Conservation (phyloP, 2,113 vertebrate species). For the Saccopteryx leptura region DNA sequence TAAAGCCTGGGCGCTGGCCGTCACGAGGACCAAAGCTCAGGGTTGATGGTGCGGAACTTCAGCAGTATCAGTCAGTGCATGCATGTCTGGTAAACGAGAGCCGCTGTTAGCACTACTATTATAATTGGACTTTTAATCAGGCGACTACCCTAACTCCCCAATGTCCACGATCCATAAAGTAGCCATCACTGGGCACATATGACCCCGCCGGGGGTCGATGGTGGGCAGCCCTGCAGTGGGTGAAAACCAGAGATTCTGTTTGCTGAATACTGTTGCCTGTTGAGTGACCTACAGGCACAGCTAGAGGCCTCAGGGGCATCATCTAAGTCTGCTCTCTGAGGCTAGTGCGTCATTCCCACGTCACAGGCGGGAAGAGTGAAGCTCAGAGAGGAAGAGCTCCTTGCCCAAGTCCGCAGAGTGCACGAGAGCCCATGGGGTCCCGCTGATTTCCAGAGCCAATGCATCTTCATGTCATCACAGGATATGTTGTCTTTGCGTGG, state of each 20-base stretch:
- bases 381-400: neutral
- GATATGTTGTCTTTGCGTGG: accelerated
- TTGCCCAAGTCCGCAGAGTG: neutral
- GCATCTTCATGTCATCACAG: accelerated
- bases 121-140: neutral
- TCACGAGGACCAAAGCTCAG: neutral
- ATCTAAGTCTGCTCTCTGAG: neutral
- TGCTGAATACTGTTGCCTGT: neutral
- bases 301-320: neutral
- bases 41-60: neutral
- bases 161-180: neutral
- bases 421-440: neutral
- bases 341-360: neutral
- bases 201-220: neutral
- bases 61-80: no score
- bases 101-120: neutral
- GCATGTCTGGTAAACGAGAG: neutral
- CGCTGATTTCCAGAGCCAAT: no score
- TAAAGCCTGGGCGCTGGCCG: neutral
- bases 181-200: neutral
- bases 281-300: neutral
- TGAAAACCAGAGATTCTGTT: neutral
- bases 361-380: neutral
- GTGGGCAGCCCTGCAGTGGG: neutral
- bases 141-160: neutral